These are phyloP conservation scores for Luffia ferchaultella DNA, from an alignment of 2,888 invertebrate genomes.

Conservation along the genomic window DNA sequence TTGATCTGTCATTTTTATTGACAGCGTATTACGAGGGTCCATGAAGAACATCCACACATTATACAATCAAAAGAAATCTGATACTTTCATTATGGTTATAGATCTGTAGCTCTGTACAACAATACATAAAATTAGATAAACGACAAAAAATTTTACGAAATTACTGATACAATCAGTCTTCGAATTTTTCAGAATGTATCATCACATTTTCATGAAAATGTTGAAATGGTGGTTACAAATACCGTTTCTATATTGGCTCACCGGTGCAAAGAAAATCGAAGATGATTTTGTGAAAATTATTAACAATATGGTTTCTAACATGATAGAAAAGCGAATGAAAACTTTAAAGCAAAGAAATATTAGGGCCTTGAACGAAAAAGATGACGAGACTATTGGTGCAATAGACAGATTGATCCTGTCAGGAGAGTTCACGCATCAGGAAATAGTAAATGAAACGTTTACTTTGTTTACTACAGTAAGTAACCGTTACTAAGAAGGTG, in stretches of 20 bases:
- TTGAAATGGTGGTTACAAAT: slow-evolving; percentile 45
- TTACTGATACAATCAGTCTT: too few species aligned
- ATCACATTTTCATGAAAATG: slow-evolving; percentile 33
- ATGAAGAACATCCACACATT: too few species aligned
- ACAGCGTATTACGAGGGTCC: too few species aligned
- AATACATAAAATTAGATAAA: too few species aligned
- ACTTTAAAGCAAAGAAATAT: slow-evolving; percentile 15
- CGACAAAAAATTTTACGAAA: too few species aligned
- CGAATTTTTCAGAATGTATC: slow-evolving; percentile 30
- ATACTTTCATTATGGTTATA: too few species aligned
- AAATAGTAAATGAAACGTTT: slow-evolving; percentile 33
- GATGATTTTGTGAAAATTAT: slow-evolving; percentile 20
- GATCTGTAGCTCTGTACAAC: too few species aligned
- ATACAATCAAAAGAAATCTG: too few species aligned
- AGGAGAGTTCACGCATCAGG: slow-evolving; percentile 28
- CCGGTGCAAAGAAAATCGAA: slow-evolving; percentile 24
- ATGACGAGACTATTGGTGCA: slow-evolving; percentile 25
- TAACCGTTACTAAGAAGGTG: slow-evolving; percentile 9
- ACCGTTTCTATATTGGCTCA: slow-evolving; percentile 32
- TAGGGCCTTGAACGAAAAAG: slow-evolving; percentile 6
- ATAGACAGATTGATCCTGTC: slow-evolving; percentile 37
- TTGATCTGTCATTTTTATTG: too few species aligned
- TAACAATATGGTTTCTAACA: slow-evolving; percentile 27
- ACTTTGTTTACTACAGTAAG: slow-evolving; percentile 44
- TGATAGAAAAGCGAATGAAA: slow-evolving; percentile 26